These are phyloP conservation scores for Synergus itoensis DNA, from an alignment of 2,888 invertebrate genomes.

Conservation along the genomic window DNA sequence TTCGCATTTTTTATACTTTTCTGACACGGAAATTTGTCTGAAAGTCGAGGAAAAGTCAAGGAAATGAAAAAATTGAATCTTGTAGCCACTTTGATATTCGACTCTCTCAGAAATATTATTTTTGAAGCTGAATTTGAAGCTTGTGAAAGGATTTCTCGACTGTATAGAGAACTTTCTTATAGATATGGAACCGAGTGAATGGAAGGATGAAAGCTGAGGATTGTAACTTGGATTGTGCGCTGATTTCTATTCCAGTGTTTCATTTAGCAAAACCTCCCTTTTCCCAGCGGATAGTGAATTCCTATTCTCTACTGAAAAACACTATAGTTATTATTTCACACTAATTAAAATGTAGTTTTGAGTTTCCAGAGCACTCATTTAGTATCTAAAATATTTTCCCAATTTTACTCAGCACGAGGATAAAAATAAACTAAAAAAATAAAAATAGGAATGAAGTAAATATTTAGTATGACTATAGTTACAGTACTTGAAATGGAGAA, in stretches of 20 bases:
- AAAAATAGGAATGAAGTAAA: no score
- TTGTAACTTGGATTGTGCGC: slow-evolving; percentile 1
- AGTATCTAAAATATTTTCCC: no score
- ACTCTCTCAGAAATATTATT: neutral
- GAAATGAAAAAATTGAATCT: no score
- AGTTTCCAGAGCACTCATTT: neutral
- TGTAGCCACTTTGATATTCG: no score
- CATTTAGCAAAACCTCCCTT: neutral
- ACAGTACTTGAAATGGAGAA: no score
- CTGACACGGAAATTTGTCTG: no score
- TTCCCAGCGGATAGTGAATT: neutral
- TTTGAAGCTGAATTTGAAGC: neutral
- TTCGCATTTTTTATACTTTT: no score
- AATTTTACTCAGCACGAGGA: no score
- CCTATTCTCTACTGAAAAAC: neutral
- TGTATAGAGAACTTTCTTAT: neutral
- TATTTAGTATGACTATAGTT: no score
- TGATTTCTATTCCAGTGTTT: neutral
- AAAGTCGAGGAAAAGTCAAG: no score
- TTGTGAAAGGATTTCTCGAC: neutral
- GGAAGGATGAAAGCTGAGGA: neutral
- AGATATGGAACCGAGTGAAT: neutral
- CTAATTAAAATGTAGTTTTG: neutral
- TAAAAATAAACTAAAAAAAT: no score
- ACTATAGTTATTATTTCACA: neutral